Conservation (phyloP, 2,113 vertebrate species). For the Stegastes partitus region DNA sequence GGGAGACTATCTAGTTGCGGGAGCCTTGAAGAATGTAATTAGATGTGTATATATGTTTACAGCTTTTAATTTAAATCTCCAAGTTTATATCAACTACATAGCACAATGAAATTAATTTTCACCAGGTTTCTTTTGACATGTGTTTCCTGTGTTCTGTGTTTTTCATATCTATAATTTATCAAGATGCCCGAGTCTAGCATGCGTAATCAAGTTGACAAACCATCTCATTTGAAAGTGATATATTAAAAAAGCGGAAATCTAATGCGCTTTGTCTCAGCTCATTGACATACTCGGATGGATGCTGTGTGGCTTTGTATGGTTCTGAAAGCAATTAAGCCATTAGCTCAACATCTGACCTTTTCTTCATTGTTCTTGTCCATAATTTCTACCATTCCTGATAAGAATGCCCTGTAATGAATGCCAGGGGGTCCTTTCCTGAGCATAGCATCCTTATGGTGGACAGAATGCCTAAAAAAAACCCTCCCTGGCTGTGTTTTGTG, state of each 20-base stretch:
- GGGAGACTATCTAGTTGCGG: too few relatives aligned
- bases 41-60: too few relatives aligned
- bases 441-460: slow-evolving; percentile 20
- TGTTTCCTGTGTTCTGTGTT: background rate
- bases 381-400: slow-evolving; percentile 13
- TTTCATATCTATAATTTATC: background rate
- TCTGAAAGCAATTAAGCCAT: slow-evolving; percentile 46
- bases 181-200: background rate
- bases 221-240: background rate
- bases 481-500: slow-evolving; percentile 32
- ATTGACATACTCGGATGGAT: slow-evolving; percentile 19
- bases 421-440: slow-evolving; percentile 15
- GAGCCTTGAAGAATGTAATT: too few relatives aligned
- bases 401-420: slow-evolving; percentile 24
- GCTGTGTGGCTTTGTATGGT: slow-evolving; percentile 7
- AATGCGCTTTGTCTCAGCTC: slow-evolving; percentile 13
- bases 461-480: slow-evolving; percentile 30
- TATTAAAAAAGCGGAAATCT: background rate
- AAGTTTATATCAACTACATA: too few relatives aligned
- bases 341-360: slow-evolving; percentile 53
- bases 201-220: slow-evolving; percentile 33
- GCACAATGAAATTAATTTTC: too few relatives aligned
- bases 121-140: slow-evolving; percentile 2
- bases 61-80: too few relatives aligned
- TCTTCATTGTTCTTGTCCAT: slow-evolving; percentile 8